Evolutionary conservation across 1,140 invertebrate species (phyloP).

Genomic region (Drosophila ironensis): DNA sequence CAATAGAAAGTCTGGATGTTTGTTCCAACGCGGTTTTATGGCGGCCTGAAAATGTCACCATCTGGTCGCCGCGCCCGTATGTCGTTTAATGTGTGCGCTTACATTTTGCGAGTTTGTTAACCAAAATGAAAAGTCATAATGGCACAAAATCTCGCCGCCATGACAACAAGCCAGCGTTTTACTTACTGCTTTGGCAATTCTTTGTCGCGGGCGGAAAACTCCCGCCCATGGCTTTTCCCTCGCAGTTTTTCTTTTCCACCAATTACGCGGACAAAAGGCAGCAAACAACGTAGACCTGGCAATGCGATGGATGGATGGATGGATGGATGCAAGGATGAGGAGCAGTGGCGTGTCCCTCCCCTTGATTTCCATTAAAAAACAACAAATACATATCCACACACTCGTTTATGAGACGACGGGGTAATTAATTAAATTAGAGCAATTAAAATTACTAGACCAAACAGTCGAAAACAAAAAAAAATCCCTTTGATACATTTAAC

Average conservation of each 20-base stretch:
- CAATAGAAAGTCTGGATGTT: too few relatives aligned
- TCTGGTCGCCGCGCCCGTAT: background rate
- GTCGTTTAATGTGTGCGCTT: background rate
- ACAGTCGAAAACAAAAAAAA: background rate
- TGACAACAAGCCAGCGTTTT: slow-evolving; percentile 22
- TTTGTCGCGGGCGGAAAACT: background rate
- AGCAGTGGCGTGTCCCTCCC: background rate
- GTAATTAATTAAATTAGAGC: background rate
- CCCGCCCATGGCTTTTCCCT: slow-evolving; percentile 8
- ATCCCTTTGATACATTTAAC: background rate
- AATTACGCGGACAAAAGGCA: slow-evolving; percentile 64
- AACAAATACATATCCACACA: background rate
- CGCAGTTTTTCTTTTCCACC: slow-evolving; percentile 45
- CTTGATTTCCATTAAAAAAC: too few relatives aligned
- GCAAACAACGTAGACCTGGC: slow-evolving; percentile 8
- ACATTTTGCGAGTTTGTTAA: background rate
- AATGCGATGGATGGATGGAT: background rate
- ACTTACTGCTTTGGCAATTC: background rate
- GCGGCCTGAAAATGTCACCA: background rate
- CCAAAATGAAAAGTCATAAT: slow-evolving; percentile 3
- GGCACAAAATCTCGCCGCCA: background rate
- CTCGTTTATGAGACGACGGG: background rate
- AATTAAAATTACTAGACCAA: background rate
- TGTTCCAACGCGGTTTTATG: too few relatives aligned
- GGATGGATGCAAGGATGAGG: too few relatives aligned